phyloP scores from a whole-genome alignment of 2,113 vertebrate genomes.

The Ranitomeya variabilis region DNA sequence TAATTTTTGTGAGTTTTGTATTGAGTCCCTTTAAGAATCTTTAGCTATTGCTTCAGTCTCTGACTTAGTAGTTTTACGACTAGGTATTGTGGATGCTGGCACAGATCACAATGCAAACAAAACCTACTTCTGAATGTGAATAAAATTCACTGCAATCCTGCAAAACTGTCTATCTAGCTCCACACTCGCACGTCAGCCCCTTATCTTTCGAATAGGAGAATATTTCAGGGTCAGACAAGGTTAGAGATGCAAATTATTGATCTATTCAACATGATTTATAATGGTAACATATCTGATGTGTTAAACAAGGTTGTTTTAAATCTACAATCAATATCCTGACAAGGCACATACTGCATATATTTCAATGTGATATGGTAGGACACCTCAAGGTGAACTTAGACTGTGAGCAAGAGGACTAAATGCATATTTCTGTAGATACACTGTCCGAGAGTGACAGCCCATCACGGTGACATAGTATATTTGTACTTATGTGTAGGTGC shows the following conservation, averaged over 20 bases:
- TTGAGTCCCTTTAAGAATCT: no score
- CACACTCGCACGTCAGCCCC: neutral
- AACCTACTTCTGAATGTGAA: neutral
- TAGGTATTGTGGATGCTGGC: no score
- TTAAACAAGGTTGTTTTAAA: slow-evolving; percentile 46
- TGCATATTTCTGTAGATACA: neutral
- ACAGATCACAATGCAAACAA: neutral
- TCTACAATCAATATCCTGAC: slow-evolving; percentile 46
- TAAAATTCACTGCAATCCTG: neutral
- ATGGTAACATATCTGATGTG: slow-evolving; percentile 34
- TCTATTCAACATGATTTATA: slow-evolving; percentile 50
- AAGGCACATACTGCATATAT: slow-evolving; percentile 35
- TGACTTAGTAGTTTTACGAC: no score
- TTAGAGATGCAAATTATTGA: slow-evolving; percentile 51
- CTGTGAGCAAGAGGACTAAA: neutral
- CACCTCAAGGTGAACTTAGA: slow-evolving; percentile 39
- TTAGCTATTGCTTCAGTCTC: no score
- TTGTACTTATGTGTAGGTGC: slow-evolving; percentile 10
- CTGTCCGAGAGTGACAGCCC: neutral
- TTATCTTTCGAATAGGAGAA: slow-evolving; percentile 25
- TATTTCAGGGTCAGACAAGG: slow-evolving; percentile 50
- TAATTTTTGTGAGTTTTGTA: no score
- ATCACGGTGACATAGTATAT: neutral
- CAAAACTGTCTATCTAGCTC: neutral
- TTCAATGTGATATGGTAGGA: slow-evolving; percentile 30